Conservation (phyloP, 2,113 vertebrate species). For the Circaetus cinerascens region DNA sequence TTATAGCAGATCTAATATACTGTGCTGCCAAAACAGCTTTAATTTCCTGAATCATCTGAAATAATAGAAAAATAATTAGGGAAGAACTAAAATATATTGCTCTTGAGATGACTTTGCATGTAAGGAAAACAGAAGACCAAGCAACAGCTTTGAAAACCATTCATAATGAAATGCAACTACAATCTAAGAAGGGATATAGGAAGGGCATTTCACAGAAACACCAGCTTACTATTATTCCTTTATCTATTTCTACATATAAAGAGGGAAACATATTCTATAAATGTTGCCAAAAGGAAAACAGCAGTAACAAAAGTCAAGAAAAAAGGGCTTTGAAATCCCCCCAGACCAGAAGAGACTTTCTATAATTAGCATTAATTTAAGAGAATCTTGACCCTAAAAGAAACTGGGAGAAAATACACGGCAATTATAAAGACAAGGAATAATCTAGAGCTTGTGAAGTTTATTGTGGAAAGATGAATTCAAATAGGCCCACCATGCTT, state of each 20-base stretch:
- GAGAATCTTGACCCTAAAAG: background rate
- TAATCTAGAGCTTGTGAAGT: background rate
- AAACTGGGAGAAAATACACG: background rate
- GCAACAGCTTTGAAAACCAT: background rate
- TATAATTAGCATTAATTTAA: background rate
- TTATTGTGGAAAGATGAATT: background rate
- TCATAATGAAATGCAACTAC: background rate
- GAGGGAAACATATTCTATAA: background rate
- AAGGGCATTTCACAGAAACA: background rate
- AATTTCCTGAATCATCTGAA: constrained; percentile 47
- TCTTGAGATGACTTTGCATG: constrained; percentile 61
- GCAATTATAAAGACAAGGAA: background rate
- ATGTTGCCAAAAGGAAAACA: background rate
- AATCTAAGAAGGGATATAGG: background rate
- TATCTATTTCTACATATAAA: background rate
- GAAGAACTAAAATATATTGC: constrained; percentile 54
- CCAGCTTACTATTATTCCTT: background rate
- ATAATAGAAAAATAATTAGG: constrained; percentile 59
- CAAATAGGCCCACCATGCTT: background rate
- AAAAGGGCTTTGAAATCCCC: background rate
- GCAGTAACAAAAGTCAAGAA: background rate
- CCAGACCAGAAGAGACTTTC: background rate
- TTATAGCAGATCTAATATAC: constrained; percentile 54
- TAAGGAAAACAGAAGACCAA: background rate
- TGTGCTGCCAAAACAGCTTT: constrained; percentile 50